Percentiles rank a stretch among this genome's conserved stretches.
phyloP scores from a whole-genome alignment of 2,888 invertebrate species.

The Bugula neritina region DNA sequence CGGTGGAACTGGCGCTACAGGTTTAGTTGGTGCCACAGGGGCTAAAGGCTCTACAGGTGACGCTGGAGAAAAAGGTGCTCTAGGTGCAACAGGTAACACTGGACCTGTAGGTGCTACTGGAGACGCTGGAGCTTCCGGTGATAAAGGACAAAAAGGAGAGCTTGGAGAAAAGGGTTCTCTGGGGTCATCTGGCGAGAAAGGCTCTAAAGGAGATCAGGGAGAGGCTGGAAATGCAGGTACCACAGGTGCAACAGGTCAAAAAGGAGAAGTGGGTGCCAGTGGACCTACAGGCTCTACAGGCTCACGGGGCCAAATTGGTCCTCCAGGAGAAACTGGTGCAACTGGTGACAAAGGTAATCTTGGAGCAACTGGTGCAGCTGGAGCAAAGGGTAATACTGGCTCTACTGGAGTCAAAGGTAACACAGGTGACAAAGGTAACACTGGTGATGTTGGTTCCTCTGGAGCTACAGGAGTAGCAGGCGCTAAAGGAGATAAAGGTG shows the following conservation, averaged over 20 bases:
- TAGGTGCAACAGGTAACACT: conserved; percentile 15
- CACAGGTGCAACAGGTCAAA: conserved; percentile 3
- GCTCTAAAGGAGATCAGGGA: not conserved
- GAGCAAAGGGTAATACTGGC: conserved; percentile 7
- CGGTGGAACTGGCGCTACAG: not conserved
- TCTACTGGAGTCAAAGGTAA: not conserved
- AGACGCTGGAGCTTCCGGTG: not conserved
- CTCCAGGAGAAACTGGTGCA: conserved; percentile 29
- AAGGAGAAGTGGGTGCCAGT: conserved; percentile 20
- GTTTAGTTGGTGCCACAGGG: conserved; percentile 21
- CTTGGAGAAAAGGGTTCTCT: conserved; percentile 24
- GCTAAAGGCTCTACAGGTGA: conserved; percentile 24
- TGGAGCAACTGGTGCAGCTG: conserved; percentile 12
- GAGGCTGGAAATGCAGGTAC: conserved; percentile 28
- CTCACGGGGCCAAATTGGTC: conserved; percentile 27
- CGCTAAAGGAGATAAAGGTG: not conserved
- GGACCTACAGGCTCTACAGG: conserved; percentile 22
- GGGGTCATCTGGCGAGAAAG: not conserved
- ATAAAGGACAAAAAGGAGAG: conserved; percentile 15
- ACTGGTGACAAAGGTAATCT: not conserved
- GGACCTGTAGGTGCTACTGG: conserved; percentile 27
- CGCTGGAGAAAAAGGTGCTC: conserved; percentile 25
- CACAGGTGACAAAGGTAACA: not conserved
- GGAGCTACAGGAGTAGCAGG: not conserved
- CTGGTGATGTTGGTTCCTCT: not conserved